Percentiles rank a stretch among this genome's conserved stretches.
phyloP scores from a whole-genome alignment of 1,140 invertebrate genomes.

The Drosophila punjabiensis region DNA sequence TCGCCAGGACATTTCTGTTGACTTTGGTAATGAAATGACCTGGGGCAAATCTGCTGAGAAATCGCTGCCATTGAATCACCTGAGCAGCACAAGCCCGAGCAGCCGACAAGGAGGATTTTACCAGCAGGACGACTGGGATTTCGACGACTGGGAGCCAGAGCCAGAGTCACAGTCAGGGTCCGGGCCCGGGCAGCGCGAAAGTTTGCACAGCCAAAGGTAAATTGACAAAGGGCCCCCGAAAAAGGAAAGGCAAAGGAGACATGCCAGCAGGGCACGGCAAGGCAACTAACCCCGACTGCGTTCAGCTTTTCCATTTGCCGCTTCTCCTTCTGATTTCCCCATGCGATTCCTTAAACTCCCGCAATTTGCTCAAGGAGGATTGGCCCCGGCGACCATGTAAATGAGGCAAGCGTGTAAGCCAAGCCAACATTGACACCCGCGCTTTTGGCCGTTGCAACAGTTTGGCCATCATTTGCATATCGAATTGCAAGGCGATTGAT shows the following conservation, averaged over 20 bases:
- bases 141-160: slow-evolving; percentile 28
- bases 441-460: slow-evolving; percentile 47
- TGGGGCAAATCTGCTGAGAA: slow-evolving; percentile 72
- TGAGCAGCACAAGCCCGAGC: slow-evolving; percentile 34
- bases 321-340: slow-evolving; percentile 1
- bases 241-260: slow-evolving; percentile 15
- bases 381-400: slow-evolving; percentile 29
- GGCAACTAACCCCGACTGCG: slow-evolving; percentile 55
- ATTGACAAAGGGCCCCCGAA: slow-evolving; percentile 57
- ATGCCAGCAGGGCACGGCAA: slow-evolving; percentile 8
- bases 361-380: slow-evolving; percentile 52
- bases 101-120: slow-evolving; percentile 37
- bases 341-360: slow-evolving; percentile 6
- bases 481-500: slow-evolving; percentile 64
- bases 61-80: slow-evolving; percentile 75
- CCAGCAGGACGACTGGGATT: slow-evolving; percentile 39
- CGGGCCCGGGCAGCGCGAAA: slow-evolving; percentile 51
- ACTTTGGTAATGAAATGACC: slow-evolving; percentile 81
- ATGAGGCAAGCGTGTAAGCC: slow-evolving; percentile 57
- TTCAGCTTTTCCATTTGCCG: slow-evolving; percentile 43
- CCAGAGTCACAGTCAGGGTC: not conserved
- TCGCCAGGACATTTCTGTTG: slow-evolving; percentile 63
- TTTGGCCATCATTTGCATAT: slow-evolving; percentile 77
- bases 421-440: slow-evolving; percentile 65
- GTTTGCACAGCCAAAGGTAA: slow-evolving; percentile 77